Base-by-base conservation (phyloP, 2,888 invertebrate genomes). In the Nymphalis polychloros region DNA sequence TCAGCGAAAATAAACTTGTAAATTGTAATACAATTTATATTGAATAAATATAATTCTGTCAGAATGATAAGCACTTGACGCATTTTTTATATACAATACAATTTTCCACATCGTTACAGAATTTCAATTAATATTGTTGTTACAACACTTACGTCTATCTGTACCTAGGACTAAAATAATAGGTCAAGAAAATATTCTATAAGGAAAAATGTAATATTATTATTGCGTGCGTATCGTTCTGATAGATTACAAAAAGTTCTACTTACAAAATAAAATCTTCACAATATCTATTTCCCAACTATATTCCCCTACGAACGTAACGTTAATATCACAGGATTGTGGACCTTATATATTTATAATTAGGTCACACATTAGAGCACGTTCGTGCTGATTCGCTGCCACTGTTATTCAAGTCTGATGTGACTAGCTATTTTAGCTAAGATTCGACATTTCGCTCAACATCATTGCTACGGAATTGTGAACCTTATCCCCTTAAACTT, bases 281-380 rank as follows among this genome's bases (percentile, higher is more conserved):
- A 65, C 57, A 70, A 64, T 65, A 66, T 64, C 66, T 72, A 68
- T n/a, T 31, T 49, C 57, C 67, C 64, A 59, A 64, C 71, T 73
- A 73, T 53, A 49, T 6, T 57, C 59, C 59, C 63, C 69, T 72
- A 73, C 63, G 46, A 68, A 70, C 63, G 66, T 73, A 69, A 68
- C 59, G 76, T 78, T 83, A 86, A 82, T 85, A 86, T 85, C 86
- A 85, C 84, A 83, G 81, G 82, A 80, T 78, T 74, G 73, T 72
- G 76, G 78, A 81, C 80, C 79, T 68, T 66, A 63, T 72, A 74
- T 65, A 61, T 35, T 76, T 62, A 61, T 59, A 48, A 35, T 55
- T 49, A 70, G 67, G 72, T 72, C 72, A 57, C 72, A 70, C 70
- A 63, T 70, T 70, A 65, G 70, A 57, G 67, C 67, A 67, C 57